A percentile compares a stretch with the other conserved stretches of the same genome.
Evolutionary conservation across 1,140 invertebrate genomes (phyloP).

Genomic region (Drosophila orena): DNA sequence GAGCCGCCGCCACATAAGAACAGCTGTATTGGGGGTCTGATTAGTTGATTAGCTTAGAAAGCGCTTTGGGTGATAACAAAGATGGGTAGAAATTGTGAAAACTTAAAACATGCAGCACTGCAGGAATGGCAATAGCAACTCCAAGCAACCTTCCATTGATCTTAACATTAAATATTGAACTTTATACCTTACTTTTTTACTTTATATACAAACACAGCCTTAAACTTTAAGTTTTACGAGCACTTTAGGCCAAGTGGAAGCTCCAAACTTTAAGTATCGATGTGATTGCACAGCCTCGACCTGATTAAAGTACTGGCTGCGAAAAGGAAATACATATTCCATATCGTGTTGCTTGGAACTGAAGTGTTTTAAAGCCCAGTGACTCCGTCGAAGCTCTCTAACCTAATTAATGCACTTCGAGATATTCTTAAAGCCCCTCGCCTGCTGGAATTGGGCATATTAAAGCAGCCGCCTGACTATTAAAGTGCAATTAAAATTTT

Average conservation of each 20-base stretch:
- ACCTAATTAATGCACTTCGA: conserved; percentile 49
- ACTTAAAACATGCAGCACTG: background rate
- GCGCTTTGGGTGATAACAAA: conserved; percentile 46
- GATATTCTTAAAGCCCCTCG: conserved; percentile 21
- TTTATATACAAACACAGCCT: background rate
- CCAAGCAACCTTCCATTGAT: background rate
- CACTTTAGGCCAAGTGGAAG: background rate
- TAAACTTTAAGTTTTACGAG: conserved; percentile 5
- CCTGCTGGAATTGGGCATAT: conserved; percentile 54
- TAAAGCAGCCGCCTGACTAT: conserved; percentile 64
- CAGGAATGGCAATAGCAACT: background rate
- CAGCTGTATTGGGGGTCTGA: conserved; percentile 53
- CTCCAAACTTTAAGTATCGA: background rate
- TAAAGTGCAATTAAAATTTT: conserved; percentile 78
- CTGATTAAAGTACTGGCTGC: conserved; percentile 4
- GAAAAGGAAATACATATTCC: conserved; percentile 23
- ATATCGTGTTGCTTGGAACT: conserved; percentile 5
- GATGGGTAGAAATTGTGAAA: background rate
- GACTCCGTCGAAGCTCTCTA: conserved; percentile 18
- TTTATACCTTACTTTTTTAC: too few species aligned
- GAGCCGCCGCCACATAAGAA: conserved; percentile 25
- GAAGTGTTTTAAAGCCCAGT: conserved; percentile 15
- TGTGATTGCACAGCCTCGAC: conserved; percentile 2
- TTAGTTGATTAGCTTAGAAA: conserved; percentile 52
- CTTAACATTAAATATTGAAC: background rate